Percentiles rank a stretch among this genome's conserved stretches.
Evolutionary conservation across 2,888 invertebrate genomes (phyloP).

Genomic region (Drosophila subsilvestris): DNA sequence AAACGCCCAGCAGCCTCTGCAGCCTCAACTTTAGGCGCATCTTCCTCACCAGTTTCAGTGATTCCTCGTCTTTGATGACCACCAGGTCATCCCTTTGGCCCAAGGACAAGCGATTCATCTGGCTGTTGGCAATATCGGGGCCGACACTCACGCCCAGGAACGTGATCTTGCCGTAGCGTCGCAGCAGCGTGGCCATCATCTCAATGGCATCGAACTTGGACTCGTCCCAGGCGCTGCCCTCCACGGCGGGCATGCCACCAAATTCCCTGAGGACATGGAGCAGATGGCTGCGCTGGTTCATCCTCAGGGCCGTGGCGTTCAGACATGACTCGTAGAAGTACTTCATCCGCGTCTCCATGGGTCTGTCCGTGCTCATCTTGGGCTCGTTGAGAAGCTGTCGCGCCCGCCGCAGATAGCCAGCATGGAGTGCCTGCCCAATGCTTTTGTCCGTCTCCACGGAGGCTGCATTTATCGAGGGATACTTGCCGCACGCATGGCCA

Average conservation of each 20-base stretch:
- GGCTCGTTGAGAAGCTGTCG: constrained; percentile 61
- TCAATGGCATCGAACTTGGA: constrained; percentile 76
- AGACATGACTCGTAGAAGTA: constrained; percentile 82
- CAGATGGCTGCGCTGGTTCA: constrained; percentile 55
- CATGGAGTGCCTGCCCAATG: constrained; percentile 57
- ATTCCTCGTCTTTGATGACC: constrained; percentile 30
- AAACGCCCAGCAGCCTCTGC: constrained; percentile 64
- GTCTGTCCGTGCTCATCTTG: constrained; percentile 66
- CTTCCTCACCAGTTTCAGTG: constrained; percentile 25
- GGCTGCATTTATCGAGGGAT: constrained; percentile 68
- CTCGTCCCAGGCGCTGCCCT: constrained; percentile 73
- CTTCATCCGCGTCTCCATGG: constrained; percentile 76
- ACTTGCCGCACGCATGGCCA: constrained; percentile 80
- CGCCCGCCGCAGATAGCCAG: constrained; percentile 70
- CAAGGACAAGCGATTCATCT: constrained; percentile 73
- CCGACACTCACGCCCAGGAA: constrained; percentile 69
- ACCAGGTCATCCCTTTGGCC: constrained; percentile 63
- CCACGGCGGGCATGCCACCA: constrained; percentile 80
- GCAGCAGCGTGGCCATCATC: constrained; percentile 69
- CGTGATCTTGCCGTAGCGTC: constrained; percentile 74
- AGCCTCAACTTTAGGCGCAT: constrained; percentile 50
- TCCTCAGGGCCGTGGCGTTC: constrained; percentile 30
- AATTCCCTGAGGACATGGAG: constrained; percentile 71
- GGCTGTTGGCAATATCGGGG: constrained; percentile 69
- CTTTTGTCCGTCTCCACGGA: constrained; percentile 24